Evolutionary conservation across 2,888 invertebrate species (phyloP).

Genomic region (Asteroscopus sphinx): DNA sequence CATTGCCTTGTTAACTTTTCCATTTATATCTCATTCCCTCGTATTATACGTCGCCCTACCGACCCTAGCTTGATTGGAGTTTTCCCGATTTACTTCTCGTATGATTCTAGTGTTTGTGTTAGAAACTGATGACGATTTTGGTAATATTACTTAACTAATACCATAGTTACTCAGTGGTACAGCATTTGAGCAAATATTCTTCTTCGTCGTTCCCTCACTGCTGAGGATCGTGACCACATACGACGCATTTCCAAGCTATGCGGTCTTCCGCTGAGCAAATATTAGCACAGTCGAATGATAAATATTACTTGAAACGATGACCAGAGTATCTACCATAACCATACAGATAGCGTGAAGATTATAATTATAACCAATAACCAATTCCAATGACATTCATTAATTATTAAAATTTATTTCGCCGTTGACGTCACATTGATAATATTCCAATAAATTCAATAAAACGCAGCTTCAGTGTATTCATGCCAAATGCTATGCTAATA

Average conservation of each 20-base stretch:
- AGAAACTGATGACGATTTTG: conserved; percentile 13
- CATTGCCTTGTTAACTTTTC: conserved; percentile 66
- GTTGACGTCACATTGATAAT: conserved; percentile 34
- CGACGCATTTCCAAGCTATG: neutral
- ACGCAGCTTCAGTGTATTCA: conserved; percentile 19
- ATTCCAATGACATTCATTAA: conserved; percentile 17
- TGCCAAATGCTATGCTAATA: conserved; percentile 23
- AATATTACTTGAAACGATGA: no score
- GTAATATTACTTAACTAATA: conserved; percentile 6
- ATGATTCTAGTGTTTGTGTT: conserved; percentile 22
- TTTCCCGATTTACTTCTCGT: conserved; percentile 49
- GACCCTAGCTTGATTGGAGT: conserved; percentile 61
- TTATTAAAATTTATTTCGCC: conserved; percentile 18
- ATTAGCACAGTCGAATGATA: no score
- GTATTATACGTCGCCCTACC: conserved; percentile 61
- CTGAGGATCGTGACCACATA: no score
- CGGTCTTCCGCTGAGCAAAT: no score
- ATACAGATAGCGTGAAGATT: conserved; percentile 13
- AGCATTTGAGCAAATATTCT: conserved; percentile 38
- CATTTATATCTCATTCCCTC: conserved; percentile 70
- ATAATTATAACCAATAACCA: no score
- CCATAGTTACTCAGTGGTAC: conserved; percentile 3
- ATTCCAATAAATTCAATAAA: conserved; percentile 31
- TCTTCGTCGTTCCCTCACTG: no score
- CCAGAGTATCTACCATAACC: no score